phyloP scores from a whole-genome alignment of 1,140 invertebrate genomes.

The silkworm (Bombyx mori) region DNA sequence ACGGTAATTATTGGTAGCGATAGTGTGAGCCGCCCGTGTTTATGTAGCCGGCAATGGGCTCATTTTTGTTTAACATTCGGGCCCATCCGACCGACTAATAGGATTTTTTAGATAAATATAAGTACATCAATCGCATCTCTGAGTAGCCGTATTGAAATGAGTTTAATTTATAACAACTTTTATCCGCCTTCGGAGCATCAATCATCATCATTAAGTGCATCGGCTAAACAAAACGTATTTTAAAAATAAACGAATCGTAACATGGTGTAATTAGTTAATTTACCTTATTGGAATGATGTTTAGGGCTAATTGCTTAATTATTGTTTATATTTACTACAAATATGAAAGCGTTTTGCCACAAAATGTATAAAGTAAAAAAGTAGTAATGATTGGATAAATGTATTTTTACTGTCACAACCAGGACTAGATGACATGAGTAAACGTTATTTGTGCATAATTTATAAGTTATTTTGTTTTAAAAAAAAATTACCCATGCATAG shows the following conservation, averaged over 20 bases:
- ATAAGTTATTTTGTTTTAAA: too few relatives aligned
- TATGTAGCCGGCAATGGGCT: constrained; percentile 22
- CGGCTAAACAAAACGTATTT: constrained; percentile 2
- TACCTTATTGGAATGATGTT: neutral
- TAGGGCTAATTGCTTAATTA: neutral
- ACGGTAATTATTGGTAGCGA: constrained; percentile 55
- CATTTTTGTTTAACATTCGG: constrained; percentile 49
- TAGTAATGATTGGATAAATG: too few relatives aligned
- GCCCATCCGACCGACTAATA: constrained; percentile 45
- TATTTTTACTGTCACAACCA: too few relatives aligned
- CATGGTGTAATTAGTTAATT: neutral
- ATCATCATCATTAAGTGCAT: constrained; percentile 21
- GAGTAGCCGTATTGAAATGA: constrained; percentile 43
- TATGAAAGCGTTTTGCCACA: too few relatives aligned
- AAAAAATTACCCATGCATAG: neutral
- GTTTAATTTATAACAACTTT: constrained; percentile 39
- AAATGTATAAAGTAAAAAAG: too few relatives aligned
- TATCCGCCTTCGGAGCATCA: constrained; percentile 25
- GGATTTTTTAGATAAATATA: constrained; percentile 40
- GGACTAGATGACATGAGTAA: too few relatives aligned
- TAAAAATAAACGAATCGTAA: constrained; percentile 6
- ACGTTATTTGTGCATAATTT: too few relatives aligned
- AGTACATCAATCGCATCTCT: constrained; percentile 15
- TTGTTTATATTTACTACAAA: too few relatives aligned
- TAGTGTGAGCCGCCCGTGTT: constrained; percentile 18